Evolutionary conservation across 2,797 vertebrate genomes (phyloP).

Genomic region (Sebastes steindachneri): DNA sequence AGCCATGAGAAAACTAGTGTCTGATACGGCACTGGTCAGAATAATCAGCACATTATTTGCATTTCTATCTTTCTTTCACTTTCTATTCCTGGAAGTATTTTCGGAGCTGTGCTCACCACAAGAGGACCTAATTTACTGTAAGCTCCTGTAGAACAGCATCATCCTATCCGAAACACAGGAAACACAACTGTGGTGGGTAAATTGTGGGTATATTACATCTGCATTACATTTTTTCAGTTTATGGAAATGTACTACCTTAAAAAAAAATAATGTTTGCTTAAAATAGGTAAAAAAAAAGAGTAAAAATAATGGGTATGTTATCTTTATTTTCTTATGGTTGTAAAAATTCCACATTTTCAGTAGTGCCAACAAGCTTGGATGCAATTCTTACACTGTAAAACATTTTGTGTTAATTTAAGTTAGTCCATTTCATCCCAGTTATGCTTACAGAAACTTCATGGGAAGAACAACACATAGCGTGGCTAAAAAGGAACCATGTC

Average conservation of each 20-base stretch:
- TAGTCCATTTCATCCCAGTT: not conserved
- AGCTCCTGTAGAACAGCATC: not conserved
- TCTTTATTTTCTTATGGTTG: not conserved
- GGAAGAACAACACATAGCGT: not conserved
- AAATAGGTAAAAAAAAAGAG: not conserved
- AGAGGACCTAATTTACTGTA: conserved; percentile 17
- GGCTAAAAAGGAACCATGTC: not conserved
- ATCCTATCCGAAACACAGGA: not conserved
- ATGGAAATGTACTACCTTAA: not conserved
- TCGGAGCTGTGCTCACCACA: conserved; percentile 2
- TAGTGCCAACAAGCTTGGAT: not conserved
- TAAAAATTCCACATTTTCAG: not conserved
- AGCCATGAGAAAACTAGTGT: not conserved
- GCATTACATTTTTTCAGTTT: not conserved
- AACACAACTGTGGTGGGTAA: not conserved
- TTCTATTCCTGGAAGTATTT: conserved; percentile 12
- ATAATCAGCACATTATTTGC: not conserved
- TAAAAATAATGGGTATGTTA: not conserved
- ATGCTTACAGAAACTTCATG: not conserved
- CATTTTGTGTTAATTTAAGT: not conserved
- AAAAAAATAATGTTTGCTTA: not conserved
- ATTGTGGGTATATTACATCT: not conserved
- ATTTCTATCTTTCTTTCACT: not conserved
- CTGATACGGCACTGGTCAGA: not conserved
- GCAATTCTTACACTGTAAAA: not conserved